These are phyloP conservation scores for Drosophila pandora DNA, from an alignment of 1,140 invertebrate genomes.

Conservation along the genomic window DNA sequence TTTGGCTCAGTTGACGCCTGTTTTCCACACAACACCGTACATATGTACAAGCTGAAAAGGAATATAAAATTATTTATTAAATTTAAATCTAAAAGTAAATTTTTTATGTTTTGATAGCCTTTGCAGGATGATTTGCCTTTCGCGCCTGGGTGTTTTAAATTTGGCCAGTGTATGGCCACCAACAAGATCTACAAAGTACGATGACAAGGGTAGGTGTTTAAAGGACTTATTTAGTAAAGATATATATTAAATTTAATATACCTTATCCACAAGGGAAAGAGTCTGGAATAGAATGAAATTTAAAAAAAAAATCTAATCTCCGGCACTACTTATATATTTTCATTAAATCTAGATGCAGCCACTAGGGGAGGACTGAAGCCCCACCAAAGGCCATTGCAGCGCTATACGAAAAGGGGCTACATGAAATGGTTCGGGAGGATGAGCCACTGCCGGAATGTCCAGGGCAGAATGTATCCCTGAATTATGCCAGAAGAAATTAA, in stretches of 20 bases:
- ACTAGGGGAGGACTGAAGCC: neutral
- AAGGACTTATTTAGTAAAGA: neutral
- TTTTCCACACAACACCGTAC: slow-evolving; percentile 8
- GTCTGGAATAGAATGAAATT: too few relatives aligned
- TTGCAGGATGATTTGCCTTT: slow-evolving; percentile 31
- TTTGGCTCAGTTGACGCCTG: slow-evolving; percentile 27
- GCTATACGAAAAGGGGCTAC: slow-evolving; percentile 18
- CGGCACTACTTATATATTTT: too few relatives aligned
- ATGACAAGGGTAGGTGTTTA: slow-evolving; percentile 9
- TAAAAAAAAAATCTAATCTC: too few relatives aligned
- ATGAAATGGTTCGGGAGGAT: slow-evolving; percentile 28
- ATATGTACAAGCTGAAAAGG: neutral
- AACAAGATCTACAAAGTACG: neutral
- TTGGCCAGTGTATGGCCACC: slow-evolving; percentile 21
- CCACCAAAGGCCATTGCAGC: slow-evolving; percentile 10
- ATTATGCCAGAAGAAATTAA: slow-evolving; percentile 9
- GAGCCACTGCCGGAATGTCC: slow-evolving; percentile 17
- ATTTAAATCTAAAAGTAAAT: slow-evolving; percentile 18
- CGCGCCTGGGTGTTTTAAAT: slow-evolving; percentile 29
- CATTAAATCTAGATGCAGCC: neutral
- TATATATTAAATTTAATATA: neutral
- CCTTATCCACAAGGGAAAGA: too few relatives aligned
- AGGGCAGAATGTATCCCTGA: slow-evolving; percentile 1
- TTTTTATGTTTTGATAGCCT: slow-evolving; percentile 18
- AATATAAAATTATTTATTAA: neutral